Base-by-base conservation (phyloP, 30 jellyfish, hydroid and myxozoan species). In the Aurelia aurita complex sp. Pacific region DNA sequence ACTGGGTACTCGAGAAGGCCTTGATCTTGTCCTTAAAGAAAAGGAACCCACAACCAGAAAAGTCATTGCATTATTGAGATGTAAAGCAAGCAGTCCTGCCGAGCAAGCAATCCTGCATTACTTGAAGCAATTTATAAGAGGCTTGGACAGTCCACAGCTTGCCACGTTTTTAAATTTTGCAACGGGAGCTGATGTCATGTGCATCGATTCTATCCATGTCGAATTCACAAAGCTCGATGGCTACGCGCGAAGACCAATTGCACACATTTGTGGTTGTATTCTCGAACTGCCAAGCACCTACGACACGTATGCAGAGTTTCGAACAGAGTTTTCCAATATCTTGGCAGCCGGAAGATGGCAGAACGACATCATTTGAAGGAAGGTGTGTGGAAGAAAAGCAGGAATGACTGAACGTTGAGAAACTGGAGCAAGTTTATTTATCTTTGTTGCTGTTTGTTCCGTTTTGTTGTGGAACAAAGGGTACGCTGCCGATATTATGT, bases 241-340 rank as follows among this genome's bases (percentile, higher is more conserved):
- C 32, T 15, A 23, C 46, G 68, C 74, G 40, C 51, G 85, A 32
- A 16, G 85, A 10, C 91, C 91, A 10, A 40, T 82, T 11, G 78
- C 79, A 14, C 91, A 66, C 67, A 82, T 77, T 8, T 82, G 85
- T 52, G 91, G 77, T 51, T 77, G 86, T 36, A 43, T 57, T 29
- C 54, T 82, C 19, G 85, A 68, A 33, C 46, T 82, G 40, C 91
- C 77, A 14, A 67, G 42, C 86, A 82, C 83, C 4, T 73, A 71
- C 5, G 57, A 67, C 77, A 67, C 77, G 38, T 67, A 67, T 67
- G 77, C 77, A 29, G 77, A 67, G 46, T 67, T 67, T 53, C 59
- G 77, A 5, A 64, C 69, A 3, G 83, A 73, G 33, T 13, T 73
- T 15, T 3, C 83, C 42, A 73, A 73, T 51, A 35, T 73, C 51